Base-by-base conservation (phyloP, 1,140 invertebrate genomes). In the Leptopilina clavipes region DNA sequence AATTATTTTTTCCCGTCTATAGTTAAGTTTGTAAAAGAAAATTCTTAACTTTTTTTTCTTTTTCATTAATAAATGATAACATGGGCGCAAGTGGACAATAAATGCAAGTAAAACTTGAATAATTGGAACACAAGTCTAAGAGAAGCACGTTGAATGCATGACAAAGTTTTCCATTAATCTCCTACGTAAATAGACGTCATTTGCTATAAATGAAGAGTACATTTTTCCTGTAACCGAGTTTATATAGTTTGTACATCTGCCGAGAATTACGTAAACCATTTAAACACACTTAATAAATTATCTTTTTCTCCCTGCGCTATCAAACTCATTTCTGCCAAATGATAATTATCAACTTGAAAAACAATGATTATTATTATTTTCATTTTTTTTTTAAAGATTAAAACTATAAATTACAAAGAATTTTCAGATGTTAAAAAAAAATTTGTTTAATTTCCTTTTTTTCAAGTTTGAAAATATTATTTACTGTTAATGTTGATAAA, bases 81-180 rank as follows among this genome's bases (percentile, higher is more conserved):
- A 31, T 31, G 25, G 25, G 5, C 25, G 8, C 5, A 40, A 40
- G 6, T 48, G 44, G 11, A 14, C 44, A 48, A n/a, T 48, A 1
- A 48, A 14, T 48, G 14, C 10, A 48, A 40, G 37, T 40, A 40
- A 8, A 40, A 31, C 25, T 31, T 31, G 43, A 44, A 48, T n/a
- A 59, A 59, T 59, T 59, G 12, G 3, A 59, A 59, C 18, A 59
- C 1, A 31, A 65, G 25, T 2, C 22, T n/a, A 65, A 65, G 59
- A 52, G 37, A 65, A 65, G 59, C 12, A 65, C 10, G 11, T 65
- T 9, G 12, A 31, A 65, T 31, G 25, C 22, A 10, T n/a, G 59
- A 65, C 10, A 65, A 65, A 65, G 11, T 65, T 65, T 52, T 65
- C 59, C 59, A 65, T 65, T 65, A 10, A 65, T 59, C 59, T 65